phyloP scores from a whole-genome alignment of 2,888 invertebrate genomes.

The Drosophila setosimentum region DNA sequence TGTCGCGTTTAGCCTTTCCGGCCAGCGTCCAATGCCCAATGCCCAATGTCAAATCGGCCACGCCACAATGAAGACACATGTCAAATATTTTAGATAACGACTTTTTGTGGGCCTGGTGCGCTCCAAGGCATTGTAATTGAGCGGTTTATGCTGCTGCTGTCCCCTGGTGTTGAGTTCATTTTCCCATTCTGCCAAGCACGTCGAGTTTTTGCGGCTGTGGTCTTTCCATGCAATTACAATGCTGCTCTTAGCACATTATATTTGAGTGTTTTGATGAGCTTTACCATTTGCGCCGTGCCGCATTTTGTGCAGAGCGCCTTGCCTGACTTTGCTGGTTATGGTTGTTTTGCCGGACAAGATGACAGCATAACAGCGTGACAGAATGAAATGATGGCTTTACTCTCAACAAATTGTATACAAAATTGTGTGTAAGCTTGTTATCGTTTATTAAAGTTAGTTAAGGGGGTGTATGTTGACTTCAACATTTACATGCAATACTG shows the following conservation, averaged over 20 bases:
- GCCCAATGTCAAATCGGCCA: constrained; percentile 12
- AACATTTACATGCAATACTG: not conserved
- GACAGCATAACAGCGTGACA: constrained; percentile 34
- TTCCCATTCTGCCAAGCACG: constrained; percentile 38
- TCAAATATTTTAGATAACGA: constrained; percentile 77
- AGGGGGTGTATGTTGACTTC: not conserved
- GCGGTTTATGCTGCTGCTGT: constrained; percentile 56
- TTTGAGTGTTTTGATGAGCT: constrained; percentile 71
- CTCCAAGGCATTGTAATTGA: constrained; percentile 65
- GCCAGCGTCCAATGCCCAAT: not conserved
- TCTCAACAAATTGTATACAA: constrained; percentile 14
- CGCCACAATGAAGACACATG: constrained; percentile 51
- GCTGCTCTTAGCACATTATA: constrained; percentile 3
- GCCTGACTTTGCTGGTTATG: constrained; percentile 35
- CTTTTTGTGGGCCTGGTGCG: constrained; percentile 50
- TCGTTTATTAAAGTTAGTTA: constrained; percentile 1
- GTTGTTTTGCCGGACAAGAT: constrained; percentile 29
- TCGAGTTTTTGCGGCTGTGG: constrained; percentile 42
- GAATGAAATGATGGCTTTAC: constrained; percentile 16
- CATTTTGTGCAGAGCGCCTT: constrained; percentile 26
- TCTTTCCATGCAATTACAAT: constrained; percentile 59
- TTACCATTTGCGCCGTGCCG: constrained; percentile 43
- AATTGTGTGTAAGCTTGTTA: not conserved
- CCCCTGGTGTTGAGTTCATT: constrained; percentile 54
- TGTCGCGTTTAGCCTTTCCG: not conserved